These are phyloP conservation scores for Netelia melanura DNA, from an alignment of 2,888 invertebrate genomes.

Conservation along the genomic window DNA sequence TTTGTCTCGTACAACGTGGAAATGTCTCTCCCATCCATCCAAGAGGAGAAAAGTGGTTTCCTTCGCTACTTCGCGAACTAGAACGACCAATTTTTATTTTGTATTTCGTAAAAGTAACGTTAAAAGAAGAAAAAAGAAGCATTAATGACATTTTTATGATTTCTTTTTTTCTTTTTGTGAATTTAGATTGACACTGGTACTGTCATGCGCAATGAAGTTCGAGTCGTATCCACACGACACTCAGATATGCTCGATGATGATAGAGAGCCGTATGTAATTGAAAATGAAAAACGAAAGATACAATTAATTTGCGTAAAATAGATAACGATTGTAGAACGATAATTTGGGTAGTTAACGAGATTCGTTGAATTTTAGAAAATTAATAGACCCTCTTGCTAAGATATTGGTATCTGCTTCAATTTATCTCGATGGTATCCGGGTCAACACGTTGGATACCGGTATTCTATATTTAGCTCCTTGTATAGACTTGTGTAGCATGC, in stretches of 20 bases:
- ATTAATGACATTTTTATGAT: constrained; percentile 20
- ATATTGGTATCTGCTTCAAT: constrained; percentile 24
- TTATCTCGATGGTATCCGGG: constrained; percentile 29
- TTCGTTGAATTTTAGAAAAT: constrained; percentile 1
- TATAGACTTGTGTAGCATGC: neutral
- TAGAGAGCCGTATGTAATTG: constrained; percentile 94
- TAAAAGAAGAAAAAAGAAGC: constrained; percentile 8
- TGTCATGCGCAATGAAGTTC: constrained; percentile 98
- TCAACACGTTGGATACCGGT: constrained; percentile 27
- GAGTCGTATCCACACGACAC: constrained; percentile 97
- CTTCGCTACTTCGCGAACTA: constrained; percentile 1
- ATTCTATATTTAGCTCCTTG: constrained; percentile 13
- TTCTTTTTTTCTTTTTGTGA: constrained; percentile 81
- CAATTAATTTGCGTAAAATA: neutral
- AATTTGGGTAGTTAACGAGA: constrained; percentile 11
- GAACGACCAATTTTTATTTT: constrained; percentile 23
- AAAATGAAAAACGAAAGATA: neutral
- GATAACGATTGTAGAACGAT: neutral
- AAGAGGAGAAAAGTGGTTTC: neutral
- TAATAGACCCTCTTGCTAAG: constrained; percentile 25
- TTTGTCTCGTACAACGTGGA: constrained; percentile 32
- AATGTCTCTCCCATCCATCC: constrained; percentile 5
- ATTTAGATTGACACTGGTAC: constrained; percentile 93
- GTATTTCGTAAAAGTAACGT: neutral
- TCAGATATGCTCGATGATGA: constrained; percentile 97